Percentiles rank a stretch among this genome's conserved stretches.
phyloP scores from a whole-genome alignment of 2,797 vertebrate species.

The Echeneis naucrates region DNA sequence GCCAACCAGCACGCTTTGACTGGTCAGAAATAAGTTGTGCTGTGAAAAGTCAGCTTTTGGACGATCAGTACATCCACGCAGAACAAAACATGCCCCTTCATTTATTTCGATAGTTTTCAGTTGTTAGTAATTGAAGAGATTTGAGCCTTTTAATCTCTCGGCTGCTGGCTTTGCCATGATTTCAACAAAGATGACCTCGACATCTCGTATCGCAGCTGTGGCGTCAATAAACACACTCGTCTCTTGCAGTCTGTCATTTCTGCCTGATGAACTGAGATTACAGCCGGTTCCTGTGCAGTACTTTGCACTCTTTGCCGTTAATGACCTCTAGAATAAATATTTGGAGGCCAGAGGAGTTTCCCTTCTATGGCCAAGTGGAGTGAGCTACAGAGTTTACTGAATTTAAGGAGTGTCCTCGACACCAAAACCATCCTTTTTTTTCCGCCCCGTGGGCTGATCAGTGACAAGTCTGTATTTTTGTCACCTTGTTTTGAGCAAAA shows the following conservation, averaged over 20 bases:
- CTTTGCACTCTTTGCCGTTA: neutral
- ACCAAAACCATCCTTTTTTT: neutral
- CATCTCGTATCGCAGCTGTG: neutral
- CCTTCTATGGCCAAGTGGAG: conserved; percentile 39
- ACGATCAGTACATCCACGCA: neutral
- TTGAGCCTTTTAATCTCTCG: too few relatives aligned
- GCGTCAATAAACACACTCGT: neutral
- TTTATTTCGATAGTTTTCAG: neutral
- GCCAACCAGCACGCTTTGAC: neutral
- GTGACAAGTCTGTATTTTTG: neutral
- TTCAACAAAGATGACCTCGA: too few relatives aligned
- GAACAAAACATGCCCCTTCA: neutral
- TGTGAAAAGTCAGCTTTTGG: neutral
- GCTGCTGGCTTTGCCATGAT: too few relatives aligned
- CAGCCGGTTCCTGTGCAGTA: neutral
- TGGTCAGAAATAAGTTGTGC: neutral
- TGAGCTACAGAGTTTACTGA: neutral
- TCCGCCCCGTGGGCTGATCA: neutral
- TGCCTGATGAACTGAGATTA: neutral
- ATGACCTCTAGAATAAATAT: conserved; percentile 42
- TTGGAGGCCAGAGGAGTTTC: conserved; percentile 36
- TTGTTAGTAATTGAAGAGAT: neutral
- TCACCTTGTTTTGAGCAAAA: neutral
- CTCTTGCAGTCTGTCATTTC: neutral
- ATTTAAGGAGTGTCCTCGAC: neutral